Base-by-base conservation (phyloP, 2,888 invertebrate genomes). In the Abscondita cerata region DNA sequence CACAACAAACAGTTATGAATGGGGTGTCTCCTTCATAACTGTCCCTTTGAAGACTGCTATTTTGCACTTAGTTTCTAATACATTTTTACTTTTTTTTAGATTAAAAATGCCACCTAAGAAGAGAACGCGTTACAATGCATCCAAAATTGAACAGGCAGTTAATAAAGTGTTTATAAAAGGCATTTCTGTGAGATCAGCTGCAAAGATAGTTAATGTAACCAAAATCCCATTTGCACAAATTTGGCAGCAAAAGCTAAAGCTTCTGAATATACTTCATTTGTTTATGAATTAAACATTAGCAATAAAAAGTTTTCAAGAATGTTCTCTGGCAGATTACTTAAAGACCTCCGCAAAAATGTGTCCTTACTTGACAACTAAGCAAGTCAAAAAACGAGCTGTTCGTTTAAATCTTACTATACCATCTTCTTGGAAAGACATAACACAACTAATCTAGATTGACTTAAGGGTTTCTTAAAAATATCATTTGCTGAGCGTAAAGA, bases 11-110 rank as follows among this genome's bases (percentile, higher is more conserved):
- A 16, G 41, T 41, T 51, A 52, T 58, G 41, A 41, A 41, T 34
- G 52, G 52, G 59, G 40, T 52, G 58, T 52, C 52, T 41, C 41
- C 41, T 58, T 51, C 58, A 58, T 58, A 52, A 58, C 51, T 52
- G 58, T 25, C 33, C 44, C 58, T 52, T 58, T 58, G 41, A 52
- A n/a, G 18, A 51, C 58, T 58, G 40, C 4, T 52, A n/a, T 31
- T 58, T 58, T 52, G 31, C 25, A 25, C 44, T 33, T 19, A 33
- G 12, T 18, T 52, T 59, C 25, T 52, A 44, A 46, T 3, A 13
- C 1, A 33, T 34, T 4, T 16, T 34, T 33, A 44, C 25, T 31
- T 20, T n/a, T 13, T 25, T 47, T 47, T n/a, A 47, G 25, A n/a
- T 25, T 25, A 9, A 25, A 47, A 47, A 20, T 47, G 47, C 25